Conservation (phyloP, 2,797 vertebrate genomes). For the Leuciscus waleckii region DNA sequence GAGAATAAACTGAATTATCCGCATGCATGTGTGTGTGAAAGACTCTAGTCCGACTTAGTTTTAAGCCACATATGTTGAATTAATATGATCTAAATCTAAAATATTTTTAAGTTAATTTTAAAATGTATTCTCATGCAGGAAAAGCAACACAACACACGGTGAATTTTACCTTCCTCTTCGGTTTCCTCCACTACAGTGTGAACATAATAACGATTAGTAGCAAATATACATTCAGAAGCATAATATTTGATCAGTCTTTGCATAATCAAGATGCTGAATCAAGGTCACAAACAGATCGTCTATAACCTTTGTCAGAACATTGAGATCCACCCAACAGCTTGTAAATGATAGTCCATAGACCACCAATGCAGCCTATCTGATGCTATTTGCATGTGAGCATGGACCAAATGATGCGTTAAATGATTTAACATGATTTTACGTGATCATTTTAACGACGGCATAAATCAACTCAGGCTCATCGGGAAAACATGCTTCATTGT, state of each 20-base stretch:
- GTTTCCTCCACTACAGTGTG: constrained; percentile 67
- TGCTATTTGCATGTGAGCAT: neutral
- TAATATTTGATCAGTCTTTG: constrained; percentile 17
- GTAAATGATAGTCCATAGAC: neutral
- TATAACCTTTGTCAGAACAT: constrained; percentile 60
- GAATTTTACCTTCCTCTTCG: constrained; percentile 65
- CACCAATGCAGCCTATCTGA: constrained; percentile 1
- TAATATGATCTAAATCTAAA: neutral
- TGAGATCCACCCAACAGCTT: constrained; percentile 52
- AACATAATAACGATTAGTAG: constrained; percentile 69
- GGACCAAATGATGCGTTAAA: neutral
- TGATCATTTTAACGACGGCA: neutral
- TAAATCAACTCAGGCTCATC: neutral
- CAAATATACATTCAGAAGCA: constrained; percentile 45
- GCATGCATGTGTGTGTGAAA: neutral
- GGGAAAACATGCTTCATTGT: neutral
- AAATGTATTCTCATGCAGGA: constrained; percentile 39
- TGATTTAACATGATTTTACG: neutral
- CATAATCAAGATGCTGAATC: constrained; percentile 38
- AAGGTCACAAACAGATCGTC: neutral
- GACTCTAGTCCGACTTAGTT: neutral
- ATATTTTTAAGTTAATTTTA: neutral
- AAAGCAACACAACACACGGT: constrained; percentile 54
- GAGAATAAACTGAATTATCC: constrained; percentile 11
- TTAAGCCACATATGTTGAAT: neutral